Evolutionary conservation across 2,797 vertebrate genomes (phyloP), one percentile per base, ranked within the genome.

Genomic region (Agapornis canus): DNA sequence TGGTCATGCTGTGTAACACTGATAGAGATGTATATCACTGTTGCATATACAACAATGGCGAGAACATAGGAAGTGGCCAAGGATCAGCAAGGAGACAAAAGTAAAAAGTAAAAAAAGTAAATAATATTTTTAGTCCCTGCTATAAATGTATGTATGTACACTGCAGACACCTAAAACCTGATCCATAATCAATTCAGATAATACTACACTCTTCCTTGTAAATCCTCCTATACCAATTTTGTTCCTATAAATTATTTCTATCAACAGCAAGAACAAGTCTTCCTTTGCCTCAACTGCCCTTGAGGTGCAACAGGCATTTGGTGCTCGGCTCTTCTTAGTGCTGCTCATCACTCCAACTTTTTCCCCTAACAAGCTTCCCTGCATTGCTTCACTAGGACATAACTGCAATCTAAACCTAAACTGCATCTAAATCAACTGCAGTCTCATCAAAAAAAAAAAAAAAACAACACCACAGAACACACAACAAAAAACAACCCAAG

Each of bases 71-170:
- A 61, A 60, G 13, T 5, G 3, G 3, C n/a, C 18, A 40, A 32
- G 40, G 57, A 26, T 13, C 23, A 54, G 39, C 39, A 45, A 65
- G 31, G 11, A 54, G 11, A 7, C 40, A 75, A 15, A 9, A 54
- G 7, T 10, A 40, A 37, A 40, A n/a, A n/a, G n/a, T n/a, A n/a
- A n/a, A n/a, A 75, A 15, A 9, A 54, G 7, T 10, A 40, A 37
- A 40, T 7, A 20, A 3, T 2, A 39, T 32, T 20, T 32, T 6
- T 11, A 29, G 17, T 29, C 39, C 8, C 39, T 25, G 18, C 16
- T 63, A 10, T 17, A 43, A 31, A 11, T 3, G 5, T 47, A 26
- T 3, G 0, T 0, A 1, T 0, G 6, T 10, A 45, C 39, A 23
- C 25, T 4, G 0, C 43, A n/a, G 37, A 14, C 21, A 51, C 3